A percentile compares a stretch with the other conserved stretches of the same genome.
These are phyloP conservation scores for Pollenia amentaria DNA, from an alignment of 2,888 invertebrate genomes.

Conservation along the genomic window DNA sequence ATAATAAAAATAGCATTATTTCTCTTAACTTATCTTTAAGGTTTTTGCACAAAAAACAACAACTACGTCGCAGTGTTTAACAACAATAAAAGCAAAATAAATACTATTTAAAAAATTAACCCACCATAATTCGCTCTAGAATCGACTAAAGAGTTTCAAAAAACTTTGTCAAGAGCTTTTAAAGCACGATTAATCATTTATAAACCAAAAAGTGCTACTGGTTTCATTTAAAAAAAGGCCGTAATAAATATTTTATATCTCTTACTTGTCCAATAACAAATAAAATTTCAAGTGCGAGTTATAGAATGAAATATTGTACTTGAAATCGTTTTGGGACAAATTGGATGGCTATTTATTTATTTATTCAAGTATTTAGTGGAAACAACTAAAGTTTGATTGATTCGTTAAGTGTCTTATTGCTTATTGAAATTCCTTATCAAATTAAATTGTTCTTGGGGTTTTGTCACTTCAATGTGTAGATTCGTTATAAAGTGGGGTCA, in stretches of 20 bases:
- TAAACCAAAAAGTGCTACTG: slow-evolving; percentile 23
- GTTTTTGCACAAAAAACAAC: slow-evolving; percentile 12
- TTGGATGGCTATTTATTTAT: neutral
- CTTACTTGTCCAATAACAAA: neutral
- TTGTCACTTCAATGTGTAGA: neutral
- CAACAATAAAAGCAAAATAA: neutral
- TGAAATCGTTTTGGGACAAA: slow-evolving; percentile 15
- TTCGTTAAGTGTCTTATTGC: slow-evolving; percentile 56
- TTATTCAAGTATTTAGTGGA: neutral
- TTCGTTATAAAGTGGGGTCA: too few species aligned
- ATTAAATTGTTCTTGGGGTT: slow-evolving; percentile 27
- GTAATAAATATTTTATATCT: slow-evolving; percentile 36
- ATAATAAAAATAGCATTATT: slow-evolving; percentile 31
- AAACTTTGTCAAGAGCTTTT: slow-evolving; percentile 6
- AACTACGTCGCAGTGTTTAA: slow-evolving; percentile 20
- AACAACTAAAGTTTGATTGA: slow-evolving; percentile 64
- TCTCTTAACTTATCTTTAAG: slow-evolving; percentile 58
- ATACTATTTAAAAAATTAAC: neutral
- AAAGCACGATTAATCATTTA: neutral
- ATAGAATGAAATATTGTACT: slow-evolving; percentile 31
- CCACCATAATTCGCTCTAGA: slow-evolving; percentile 4
- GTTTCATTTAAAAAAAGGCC: slow-evolving; percentile 20
- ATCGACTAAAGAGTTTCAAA: neutral
- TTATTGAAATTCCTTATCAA: slow-evolving; percentile 54
- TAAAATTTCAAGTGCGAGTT: slow-evolving; percentile 15